These are phyloP conservation scores for Eurosta solidaginis DNA, from an alignment of 1,140 invertebrate species.

Conservation along the genomic window DNA sequence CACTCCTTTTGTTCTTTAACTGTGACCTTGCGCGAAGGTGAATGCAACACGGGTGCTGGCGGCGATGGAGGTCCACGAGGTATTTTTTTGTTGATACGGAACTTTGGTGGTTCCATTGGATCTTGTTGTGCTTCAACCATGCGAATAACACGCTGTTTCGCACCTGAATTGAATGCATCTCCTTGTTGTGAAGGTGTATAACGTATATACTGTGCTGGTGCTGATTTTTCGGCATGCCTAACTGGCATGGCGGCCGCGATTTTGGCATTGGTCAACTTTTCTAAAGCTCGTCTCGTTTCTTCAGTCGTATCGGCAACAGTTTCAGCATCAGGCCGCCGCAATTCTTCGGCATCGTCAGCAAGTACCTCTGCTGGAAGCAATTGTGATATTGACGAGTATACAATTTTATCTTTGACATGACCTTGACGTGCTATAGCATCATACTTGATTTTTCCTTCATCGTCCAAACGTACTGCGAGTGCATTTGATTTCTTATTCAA, in stretches of 20 bases:
- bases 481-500: constrained; percentile 77
- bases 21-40: constrained; percentile 95
- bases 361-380: constrained; percentile 91
- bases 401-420: constrained; percentile 95
- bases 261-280: constrained; percentile 87
- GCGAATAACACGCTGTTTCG: constrained; percentile 96
- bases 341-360: constrained; percentile 85
- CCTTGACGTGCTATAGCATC: constrained; percentile 94
- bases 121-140: constrained; percentile 96
- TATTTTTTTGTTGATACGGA: constrained; percentile 95
- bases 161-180: constrained; percentile 92
- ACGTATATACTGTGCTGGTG: constrained; percentile 93
- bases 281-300: constrained; percentile 79
- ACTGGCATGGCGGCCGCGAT: constrained; percentile 94
- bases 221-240: constrained; percentile 84
- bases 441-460: constrained; percentile 94
- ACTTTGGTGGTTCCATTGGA: constrained; percentile 98
- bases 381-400: constrained; percentile 95
- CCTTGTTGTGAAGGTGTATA: constrained; percentile 98
- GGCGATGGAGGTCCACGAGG: constrained; percentile 97
- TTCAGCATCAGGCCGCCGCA: constrained; percentile 86
- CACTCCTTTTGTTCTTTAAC: constrained; percentile 99
- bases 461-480: constrained; percentile 90
- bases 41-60: constrained; percentile 88
- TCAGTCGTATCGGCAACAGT: constrained; percentile 86